A percentile compares a stretch with the other conserved stretches of the same genome.
These are phyloP conservation scores for Carcharodon carcharias DNA, from an alignment of 2,797 vertebrate genomes.

Conservation along the genomic window DNA sequence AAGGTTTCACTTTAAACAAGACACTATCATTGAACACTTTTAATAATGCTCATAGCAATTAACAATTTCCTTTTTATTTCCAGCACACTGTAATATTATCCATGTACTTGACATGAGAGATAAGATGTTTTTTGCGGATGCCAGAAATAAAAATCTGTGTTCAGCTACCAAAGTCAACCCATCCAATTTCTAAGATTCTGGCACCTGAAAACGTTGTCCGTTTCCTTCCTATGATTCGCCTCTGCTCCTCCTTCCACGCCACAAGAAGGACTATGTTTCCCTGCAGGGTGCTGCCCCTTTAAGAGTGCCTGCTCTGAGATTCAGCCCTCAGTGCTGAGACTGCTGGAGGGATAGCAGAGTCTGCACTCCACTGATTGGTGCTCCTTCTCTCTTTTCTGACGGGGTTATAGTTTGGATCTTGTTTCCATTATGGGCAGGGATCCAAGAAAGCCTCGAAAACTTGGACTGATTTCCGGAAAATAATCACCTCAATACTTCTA, in stretches of 20 bases:
- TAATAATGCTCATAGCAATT: not conserved
- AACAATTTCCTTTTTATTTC: not conserved
- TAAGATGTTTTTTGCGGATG: not conserved
- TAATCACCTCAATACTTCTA: not conserved
- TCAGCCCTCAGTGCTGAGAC: not conserved
- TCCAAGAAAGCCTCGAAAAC: not conserved
- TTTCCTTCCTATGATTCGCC: not conserved
- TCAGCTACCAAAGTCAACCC: not conserved
- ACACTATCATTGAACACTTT: not conserved
- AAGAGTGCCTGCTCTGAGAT: not conserved
- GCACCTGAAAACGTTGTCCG: not conserved
- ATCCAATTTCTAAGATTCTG: not conserved
- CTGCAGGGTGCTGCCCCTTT: constrained; percentile 14
- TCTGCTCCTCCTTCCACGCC: not conserved
- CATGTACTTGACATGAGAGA: not conserved
- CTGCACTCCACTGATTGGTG: not conserved
- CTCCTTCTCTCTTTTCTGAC: not conserved
- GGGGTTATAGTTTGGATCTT: not conserved
- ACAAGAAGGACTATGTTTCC: not conserved
- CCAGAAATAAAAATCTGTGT: not conserved
- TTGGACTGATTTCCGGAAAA: not conserved
- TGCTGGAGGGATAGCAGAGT: not conserved
- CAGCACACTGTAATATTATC: not conserved
- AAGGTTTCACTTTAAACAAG: not conserved
- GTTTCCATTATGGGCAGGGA: constrained; percentile 7